These are phyloP conservation scores for Sciurus niger DNA, from an alignment of 2,113 vertebrate species.

Conservation along the genomic window DNA sequence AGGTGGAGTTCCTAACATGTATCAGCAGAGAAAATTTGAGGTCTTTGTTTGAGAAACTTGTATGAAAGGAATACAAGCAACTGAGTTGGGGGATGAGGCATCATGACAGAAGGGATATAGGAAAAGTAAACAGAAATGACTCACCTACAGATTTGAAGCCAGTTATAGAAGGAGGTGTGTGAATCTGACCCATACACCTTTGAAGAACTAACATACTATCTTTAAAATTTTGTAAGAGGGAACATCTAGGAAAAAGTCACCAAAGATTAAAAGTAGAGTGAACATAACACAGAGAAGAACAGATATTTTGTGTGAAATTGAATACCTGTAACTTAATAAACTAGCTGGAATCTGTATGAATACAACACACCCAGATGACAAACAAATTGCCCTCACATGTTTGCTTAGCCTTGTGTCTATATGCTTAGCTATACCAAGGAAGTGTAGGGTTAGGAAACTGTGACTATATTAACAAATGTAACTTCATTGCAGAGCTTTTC, in stretches of 20 bases:
- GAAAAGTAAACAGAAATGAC: not conserved
- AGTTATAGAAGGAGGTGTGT: not conserved
- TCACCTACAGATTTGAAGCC: not conserved
- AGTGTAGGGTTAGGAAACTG: not conserved
- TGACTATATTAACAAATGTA: not conserved
- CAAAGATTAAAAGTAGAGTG: not conserved
- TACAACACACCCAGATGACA: constrained; percentile 68
- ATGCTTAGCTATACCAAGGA: not conserved
- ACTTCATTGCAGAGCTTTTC: not conserved
- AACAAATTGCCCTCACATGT: fast-evolving
- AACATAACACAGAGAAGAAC: not conserved
- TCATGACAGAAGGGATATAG: not conserved
- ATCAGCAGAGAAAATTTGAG: not conserved
- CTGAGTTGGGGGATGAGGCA: not conserved
- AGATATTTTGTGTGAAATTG: constrained; percentile 60
- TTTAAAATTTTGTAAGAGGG: constrained; percentile 26
- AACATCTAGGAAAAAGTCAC: constrained; percentile 18
- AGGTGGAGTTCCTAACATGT: not conserved
- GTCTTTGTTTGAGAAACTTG: not conserved
- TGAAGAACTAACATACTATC: not conserved
- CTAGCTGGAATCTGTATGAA: constrained; percentile 36
- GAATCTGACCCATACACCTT: not conserved
- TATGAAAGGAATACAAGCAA: not conserved
- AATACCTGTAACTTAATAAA: not conserved
- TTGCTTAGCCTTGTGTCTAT: not conserved